Conservation (phyloP, 2,797 vertebrate genomes). For the Tauraco hartlaubi region DNA sequence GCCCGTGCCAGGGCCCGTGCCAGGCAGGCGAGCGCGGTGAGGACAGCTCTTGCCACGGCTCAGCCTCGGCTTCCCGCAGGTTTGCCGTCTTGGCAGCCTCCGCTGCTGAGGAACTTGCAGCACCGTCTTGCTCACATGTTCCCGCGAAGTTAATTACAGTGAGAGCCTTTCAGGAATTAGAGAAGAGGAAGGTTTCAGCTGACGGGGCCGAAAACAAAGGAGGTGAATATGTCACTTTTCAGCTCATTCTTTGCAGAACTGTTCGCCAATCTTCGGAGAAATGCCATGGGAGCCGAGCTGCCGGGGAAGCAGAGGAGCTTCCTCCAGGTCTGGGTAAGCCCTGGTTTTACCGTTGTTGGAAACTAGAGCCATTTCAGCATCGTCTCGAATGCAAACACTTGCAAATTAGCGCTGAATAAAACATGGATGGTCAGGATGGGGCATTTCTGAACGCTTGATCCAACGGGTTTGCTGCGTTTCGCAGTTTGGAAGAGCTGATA, state of each 20-base stretch:
- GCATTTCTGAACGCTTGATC: background rate
- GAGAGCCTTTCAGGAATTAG: background rate
- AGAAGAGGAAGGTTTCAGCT: background rate
- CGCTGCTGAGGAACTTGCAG: background rate
- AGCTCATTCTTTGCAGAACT: background rate
- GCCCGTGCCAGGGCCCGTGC: background rate
- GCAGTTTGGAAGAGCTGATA: background rate
- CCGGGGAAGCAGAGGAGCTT: background rate
- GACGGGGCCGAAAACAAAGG: background rate
- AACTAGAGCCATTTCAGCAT: background rate
- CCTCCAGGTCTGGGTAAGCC: background rate
- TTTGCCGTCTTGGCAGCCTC: background rate
- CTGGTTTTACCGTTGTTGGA: background rate
- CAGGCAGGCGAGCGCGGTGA: rapidly evolving
- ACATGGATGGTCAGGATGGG: rapidly evolving
- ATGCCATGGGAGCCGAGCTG: background rate
- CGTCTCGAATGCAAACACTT: background rate
- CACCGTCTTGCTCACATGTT: rapidly evolving
- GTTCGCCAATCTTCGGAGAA: background rate
- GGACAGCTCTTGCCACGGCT: rapidly evolving
- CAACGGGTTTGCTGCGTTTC: background rate
- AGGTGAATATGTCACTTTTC: background rate
- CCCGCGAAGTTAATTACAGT: background rate
- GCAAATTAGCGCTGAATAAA: background rate
- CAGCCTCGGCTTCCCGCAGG: rapidly evolving